A percentile compares a stretch with the other conserved stretches of the same genome.
Evolutionary conservation across 2,797 vertebrate genomes (phyloP).

Genomic region (Dermochelys coriacea): DNA sequence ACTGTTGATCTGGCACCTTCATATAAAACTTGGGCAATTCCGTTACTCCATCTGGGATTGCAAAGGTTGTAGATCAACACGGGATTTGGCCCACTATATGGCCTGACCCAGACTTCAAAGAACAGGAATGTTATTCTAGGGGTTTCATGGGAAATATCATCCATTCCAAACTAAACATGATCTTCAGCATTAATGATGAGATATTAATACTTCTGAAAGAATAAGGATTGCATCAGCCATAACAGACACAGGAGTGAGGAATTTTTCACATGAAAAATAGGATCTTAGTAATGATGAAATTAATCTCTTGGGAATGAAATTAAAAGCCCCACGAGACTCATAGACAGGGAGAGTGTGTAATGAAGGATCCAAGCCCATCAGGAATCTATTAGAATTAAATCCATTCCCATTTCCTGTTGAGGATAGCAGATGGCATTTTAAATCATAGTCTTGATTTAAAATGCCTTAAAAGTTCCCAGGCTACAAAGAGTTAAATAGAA

Average conservation of each 20-base stretch:
- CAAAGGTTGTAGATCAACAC: neutral
- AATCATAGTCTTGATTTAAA: slow-evolving; percentile 31
- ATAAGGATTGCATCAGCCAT: neutral
- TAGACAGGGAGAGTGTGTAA: neutral
- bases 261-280: neutral
- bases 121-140: neutral
- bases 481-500: slow-evolving; percentile 65
- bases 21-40: neutral
- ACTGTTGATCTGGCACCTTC: neutral
- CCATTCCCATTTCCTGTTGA: neutral
- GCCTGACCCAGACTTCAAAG: neutral
- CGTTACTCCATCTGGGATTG: neutral
- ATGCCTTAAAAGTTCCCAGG: slow-evolving; percentile 33
- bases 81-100: neutral
- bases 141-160: neutral
- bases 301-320: neutral
- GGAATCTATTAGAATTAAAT: neutral
- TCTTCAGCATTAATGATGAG: neutral
- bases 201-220: neutral
- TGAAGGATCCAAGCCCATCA: neutral
- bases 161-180: neutral
- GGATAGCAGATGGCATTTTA: neutral
- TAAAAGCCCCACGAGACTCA: neutral
- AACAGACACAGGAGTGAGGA: slow-evolving; percentile 3
- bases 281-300: neutral